Evolutionary conservation across 2,888 invertebrate genomes (phyloP).

Genomic region (Dryomyza anilis): DNA sequence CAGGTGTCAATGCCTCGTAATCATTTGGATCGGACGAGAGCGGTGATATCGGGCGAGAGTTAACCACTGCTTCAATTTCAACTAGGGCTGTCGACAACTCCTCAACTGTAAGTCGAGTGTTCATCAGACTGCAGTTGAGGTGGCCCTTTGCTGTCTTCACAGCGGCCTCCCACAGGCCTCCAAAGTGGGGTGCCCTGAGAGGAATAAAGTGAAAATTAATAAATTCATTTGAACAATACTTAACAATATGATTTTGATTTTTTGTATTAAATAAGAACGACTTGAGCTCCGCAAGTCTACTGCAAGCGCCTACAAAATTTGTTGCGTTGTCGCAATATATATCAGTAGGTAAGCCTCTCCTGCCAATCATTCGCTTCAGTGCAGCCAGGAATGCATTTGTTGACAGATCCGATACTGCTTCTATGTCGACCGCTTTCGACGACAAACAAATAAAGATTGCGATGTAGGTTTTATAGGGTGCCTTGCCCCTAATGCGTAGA

Average conservation of each 20-base stretch:
- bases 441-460: slow-evolving; percentile 29
- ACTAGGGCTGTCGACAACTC: slow-evolving; percentile 27
- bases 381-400: slow-evolving; percentile 29
- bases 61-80: slow-evolving; percentile 34
- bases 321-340: slow-evolving; percentile 28
- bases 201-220: slow-evolving; percentile 26
- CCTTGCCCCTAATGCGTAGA: slow-evolving; percentile 24
- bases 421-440: slow-evolving; percentile 30
- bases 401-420: slow-evolving; percentile 29
- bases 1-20: slow-evolving; percentile 29
- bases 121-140: slow-evolving; percentile 22
- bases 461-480: slow-evolving; percentile 25
- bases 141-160: slow-evolving; percentile 27
- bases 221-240: slow-evolving; percentile 18
- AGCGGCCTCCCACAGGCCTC: too few species aligned
- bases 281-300: slow-evolving; percentile 18
- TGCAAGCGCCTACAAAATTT: slow-evolving; percentile 26
- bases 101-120: slow-evolving; percentile 30
- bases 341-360: slow-evolving; percentile 17
- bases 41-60: slow-evolving; percentile 29
- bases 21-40: slow-evolving; percentile 30
- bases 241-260: slow-evolving; percentile 5
- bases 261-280: slow-evolving; percentile 2
- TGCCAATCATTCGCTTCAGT: too few species aligned
- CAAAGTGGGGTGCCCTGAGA: slow-evolving; percentile 17